These are phyloP conservation scores for Sarcophaga caerulescens DNA, from an alignment of 2,888 invertebrate species.

Conservation along the genomic window DNA sequence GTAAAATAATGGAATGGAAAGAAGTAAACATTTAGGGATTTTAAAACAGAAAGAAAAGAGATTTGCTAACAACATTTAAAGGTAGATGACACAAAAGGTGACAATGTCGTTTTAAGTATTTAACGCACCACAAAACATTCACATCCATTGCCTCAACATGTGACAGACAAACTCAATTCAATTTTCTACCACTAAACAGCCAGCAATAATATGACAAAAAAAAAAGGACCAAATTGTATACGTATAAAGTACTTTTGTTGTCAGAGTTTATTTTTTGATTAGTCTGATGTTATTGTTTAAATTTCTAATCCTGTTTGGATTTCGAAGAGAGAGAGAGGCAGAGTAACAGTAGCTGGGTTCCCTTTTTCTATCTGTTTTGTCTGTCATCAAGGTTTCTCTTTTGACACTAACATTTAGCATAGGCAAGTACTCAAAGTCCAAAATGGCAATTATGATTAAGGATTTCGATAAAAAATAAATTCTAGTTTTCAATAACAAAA, in stretches of 20 bases:
- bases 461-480: constrained; percentile 41
- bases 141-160: neutral
- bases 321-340: constrained; percentile 9
- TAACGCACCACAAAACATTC: constrained; percentile 64
- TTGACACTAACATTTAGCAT: neutral
- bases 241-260: constrained; percentile 46
- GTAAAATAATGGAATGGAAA: constrained; percentile 17
- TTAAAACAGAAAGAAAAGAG: constrained; percentile 10
- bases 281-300: constrained; percentile 54
- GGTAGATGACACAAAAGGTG: constrained; percentile 63
- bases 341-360: constrained; percentile 28
- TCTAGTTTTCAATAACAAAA: constrained; percentile 19
- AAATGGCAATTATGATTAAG: constrained; percentile 61
- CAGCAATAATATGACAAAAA: neutral
- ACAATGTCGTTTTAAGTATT: constrained; percentile 66
- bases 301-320: constrained; percentile 59
- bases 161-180: constrained; percentile 19
- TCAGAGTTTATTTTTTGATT: constrained; percentile 42
- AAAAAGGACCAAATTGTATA: neutral
- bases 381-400: constrained; percentile 18
- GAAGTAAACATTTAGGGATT: neutral
- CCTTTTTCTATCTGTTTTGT: constrained; percentile 2
- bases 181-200: constrained; percentile 14
- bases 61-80: neutral
- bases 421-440: constrained; percentile 16